Base-by-base conservation (phyloP, 2,888 invertebrate genomes). In the Morpho achilles region DNA sequence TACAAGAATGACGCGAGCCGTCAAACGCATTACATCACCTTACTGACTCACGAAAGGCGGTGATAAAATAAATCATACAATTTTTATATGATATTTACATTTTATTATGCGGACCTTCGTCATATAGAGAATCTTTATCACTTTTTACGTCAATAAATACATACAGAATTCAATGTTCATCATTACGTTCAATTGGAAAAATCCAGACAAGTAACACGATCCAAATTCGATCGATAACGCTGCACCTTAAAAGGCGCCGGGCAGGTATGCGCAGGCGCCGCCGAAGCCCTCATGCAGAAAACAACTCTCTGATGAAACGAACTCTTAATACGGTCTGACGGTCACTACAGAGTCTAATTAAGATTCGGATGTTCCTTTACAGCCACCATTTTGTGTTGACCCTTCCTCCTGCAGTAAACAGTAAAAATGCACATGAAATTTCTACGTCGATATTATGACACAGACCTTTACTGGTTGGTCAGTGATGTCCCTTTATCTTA, bases 311-410 rank as follows among this genome's bases (percentile, higher is more conserved):
- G 90, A 90, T 87, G 87, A 82, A 90, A 85, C 86, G 88, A 83
- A 77, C 75, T 72, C 78, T 80, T 89, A 89, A 90, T 87, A 78
- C 79, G 79, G 77, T 69, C 69, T 82, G 89, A 90, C 89, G 87
- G 87, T 84, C 84, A 84, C 84, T 81, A 82, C 79, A 79, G 74
- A 82, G 78, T 81, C 88, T 89, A 90, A 90, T 89, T 90, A 90
- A 86, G 80, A 79, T 73, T 73, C 74, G 72, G 74, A 71, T 76
- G 73, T 72, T 67, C 67, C 64, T 56, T 52, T 52, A 53, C 64
- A 65, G 67, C 60, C 64, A 67, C 84, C 81, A 81, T 6, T 61
- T 54, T 70, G 70, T n/a, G 32, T 52, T 64, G 77, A 76, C 39
- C 79, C 47, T 41, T 39, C 59, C 52, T 46, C 56, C 41, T 46